These are phyloP conservation scores for Dryas iulia DNA, from an alignment of 1,140 invertebrate genomes.

Conservation along the genomic window DNA sequence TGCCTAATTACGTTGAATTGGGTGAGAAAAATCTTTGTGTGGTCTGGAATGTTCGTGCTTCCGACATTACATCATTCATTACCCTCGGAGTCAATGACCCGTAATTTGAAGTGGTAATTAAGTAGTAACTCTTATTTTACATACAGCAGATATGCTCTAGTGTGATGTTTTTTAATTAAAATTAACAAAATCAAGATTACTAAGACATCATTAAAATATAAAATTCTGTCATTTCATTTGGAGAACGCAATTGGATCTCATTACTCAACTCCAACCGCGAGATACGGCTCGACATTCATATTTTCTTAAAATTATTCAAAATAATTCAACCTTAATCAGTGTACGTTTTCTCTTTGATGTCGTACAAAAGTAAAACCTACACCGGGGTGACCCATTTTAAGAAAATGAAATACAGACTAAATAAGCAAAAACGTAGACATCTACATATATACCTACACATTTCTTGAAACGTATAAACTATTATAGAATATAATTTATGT, in stretches of 20 bases:
- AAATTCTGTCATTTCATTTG: background rate
- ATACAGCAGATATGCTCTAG: background rate
- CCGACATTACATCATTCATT: conserved; percentile 50
- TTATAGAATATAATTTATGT: background rate
- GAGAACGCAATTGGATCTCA: background rate
- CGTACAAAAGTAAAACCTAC: background rate
- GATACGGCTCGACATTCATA: background rate
- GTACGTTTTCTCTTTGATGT: background rate
- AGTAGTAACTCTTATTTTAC: background rate
- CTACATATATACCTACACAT: background rate
- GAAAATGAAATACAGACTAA: background rate
- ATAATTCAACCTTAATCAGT: background rate
- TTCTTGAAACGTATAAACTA: background rate
- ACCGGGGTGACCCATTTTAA: background rate
- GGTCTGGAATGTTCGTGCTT: conserved; percentile 46
- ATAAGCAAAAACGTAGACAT: background rate
- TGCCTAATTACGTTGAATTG: conserved; percentile 50
- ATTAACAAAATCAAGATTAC: background rate
- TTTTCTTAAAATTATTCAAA: conserved; percentile 1
- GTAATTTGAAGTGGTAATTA: conserved; percentile 38
- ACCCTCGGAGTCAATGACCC: conserved; percentile 43
- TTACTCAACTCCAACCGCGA: background rate
- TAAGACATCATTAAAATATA: background rate
- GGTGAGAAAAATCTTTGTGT: conserved; percentile 48
- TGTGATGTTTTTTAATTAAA: background rate